Base-by-base conservation (phyloP, 2,113 vertebrate genomes). In the Mastomys natalensis region DNA sequence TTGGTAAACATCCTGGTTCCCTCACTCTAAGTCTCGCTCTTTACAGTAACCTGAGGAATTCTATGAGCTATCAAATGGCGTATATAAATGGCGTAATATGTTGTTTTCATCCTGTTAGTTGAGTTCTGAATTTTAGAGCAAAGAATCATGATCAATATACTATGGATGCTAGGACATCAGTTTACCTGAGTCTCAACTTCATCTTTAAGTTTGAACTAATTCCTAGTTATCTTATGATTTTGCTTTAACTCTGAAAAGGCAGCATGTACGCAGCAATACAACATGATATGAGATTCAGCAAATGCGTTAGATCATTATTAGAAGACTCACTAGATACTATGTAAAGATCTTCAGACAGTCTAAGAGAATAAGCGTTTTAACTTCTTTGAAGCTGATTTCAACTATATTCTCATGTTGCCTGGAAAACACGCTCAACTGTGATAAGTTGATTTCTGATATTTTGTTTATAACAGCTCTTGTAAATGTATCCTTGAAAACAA, bases 221-320 rank as follows among this genome's bases (percentile, higher is more conserved):
- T n/a, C 13, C 48, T 34, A 76, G 16, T 34, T 34, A 70, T 24
- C 26, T 80, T 6, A 2, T 1, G 70, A 76, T 68, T 40, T 73
- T 93, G 31, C 70, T 72, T 2, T 80, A 31, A 76, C 15, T 81
- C 62, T 93, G 37, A 76, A 82, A 90, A 60, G 17, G 40, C 58
- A 58, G 48, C 40, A 55, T 74, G 10, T 7, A 60, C n/a, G 6
- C 66, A 26, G 86, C 85, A 81, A 89, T 80, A 66, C 62, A 58
- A 60, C 48, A 15, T 5, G 40, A 16, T 51, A 3, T n/a, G 68
- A 43, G 92, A 64, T 51, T 84, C 58, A 51, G 53, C 43, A 92
- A 88, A 68, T 60, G 24, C 93, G 37, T 66, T 76, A 78, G 24
- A 34, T 80, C 88, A 90, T 91, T 85, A 84, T 88, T 85, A 91